Conservation (phyloP, 64 coral and sea anemone species). For the Montipora efflorescens region DNA sequence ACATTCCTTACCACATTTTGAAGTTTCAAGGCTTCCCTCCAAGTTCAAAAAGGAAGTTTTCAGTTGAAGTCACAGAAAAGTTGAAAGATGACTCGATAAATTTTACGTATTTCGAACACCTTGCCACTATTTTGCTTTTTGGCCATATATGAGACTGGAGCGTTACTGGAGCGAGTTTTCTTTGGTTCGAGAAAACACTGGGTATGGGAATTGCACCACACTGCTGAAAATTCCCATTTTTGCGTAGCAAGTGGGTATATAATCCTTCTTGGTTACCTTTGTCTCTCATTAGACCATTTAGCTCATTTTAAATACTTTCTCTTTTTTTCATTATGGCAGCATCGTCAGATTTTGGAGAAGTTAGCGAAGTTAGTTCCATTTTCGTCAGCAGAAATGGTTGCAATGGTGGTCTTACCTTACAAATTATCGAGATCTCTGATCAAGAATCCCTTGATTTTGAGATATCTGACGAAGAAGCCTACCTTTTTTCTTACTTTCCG, state of each 20-base stretch:
- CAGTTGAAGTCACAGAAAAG: neutral
- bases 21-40: too few relatives aligned
- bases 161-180: neutral
- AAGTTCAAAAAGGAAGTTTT: neutral
- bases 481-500: conserved; percentile 17
- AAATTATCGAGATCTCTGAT: neutral
- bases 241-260: conserved; percentile 14
- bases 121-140: neutral
- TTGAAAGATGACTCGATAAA: too few relatives aligned
- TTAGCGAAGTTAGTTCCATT: neutral
- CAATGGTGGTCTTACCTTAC: neutral
- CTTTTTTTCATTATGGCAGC: conserved; percentile 7
- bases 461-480: neutral
- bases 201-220: conserved; percentile 22
- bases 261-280: neutral
- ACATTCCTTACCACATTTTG: neutral
- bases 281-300: neutral
- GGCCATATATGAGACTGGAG: neutral
- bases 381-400: neutral
- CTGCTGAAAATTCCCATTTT: conserved; percentile 4
- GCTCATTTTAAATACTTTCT: neutral
- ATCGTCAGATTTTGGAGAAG: neutral
- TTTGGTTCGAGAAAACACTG: neutral
- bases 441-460: conserved; percentile 13
- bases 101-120: too few relatives aligned